Conservation (phyloP, 2,888 invertebrate genomes). For the Cephus spinipes region DNA sequence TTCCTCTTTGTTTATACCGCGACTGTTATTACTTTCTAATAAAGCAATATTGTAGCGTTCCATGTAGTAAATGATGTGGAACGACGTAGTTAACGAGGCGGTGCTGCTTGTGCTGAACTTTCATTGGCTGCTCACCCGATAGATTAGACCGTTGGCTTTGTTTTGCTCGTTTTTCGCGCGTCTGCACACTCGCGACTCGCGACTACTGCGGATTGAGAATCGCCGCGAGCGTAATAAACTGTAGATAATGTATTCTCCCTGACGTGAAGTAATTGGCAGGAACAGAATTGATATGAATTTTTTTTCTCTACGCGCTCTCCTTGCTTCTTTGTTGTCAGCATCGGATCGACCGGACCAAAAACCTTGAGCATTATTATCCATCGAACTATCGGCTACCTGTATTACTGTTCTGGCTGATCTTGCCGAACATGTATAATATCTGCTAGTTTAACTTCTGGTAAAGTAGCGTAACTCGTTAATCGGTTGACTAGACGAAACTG, state of each 20-base stretch:
- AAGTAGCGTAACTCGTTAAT: neutral
- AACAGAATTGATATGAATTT: neutral
- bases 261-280: neutral
- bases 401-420: neutral
- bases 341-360: neutral
- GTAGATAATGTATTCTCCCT: neutral
- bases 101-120: conserved; percentile 30
- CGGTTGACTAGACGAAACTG: neutral
- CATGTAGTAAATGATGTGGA: conserved; percentile 48
- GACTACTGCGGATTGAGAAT: neutral
- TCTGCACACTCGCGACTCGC: neutral
- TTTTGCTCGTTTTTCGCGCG: conserved; percentile 2
- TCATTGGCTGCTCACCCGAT: conserved; percentile 19
- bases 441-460: neutral
- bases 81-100: conserved; percentile 50
- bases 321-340: neutral
- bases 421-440: neutral
- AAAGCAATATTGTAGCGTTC: conserved; percentile 48
- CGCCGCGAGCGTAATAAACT: neutral
- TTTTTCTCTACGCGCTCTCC: neutral
- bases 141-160: conserved; percentile 7
- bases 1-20: conserved; percentile 36
- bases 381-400: neutral
- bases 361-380: neutral
- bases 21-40: conserved; percentile 55